phyloP scores from a whole-genome alignment of 1,140 invertebrate species.

The Eriocheir sinensis region DNA sequence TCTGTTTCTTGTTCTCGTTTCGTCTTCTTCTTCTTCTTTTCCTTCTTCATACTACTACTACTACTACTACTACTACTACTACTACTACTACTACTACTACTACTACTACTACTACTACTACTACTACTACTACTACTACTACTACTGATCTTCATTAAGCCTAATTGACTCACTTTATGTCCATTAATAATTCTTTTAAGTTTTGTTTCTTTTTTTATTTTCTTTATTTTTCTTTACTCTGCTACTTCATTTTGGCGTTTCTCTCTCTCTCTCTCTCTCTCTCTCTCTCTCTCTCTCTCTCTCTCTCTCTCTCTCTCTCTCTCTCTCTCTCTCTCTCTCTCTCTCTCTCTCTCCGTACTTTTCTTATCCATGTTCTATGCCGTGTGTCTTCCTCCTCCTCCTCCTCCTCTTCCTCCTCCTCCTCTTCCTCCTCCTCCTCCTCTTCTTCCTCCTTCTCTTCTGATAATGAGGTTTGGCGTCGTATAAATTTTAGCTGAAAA shows the following conservation, averaged over 20 bases:
- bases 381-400: background rate
- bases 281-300: background rate
- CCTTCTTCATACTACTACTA: background rate
- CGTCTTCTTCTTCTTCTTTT: background rate
- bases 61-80: slow-evolving; percentile 20
- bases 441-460: too few species aligned
- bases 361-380: too few species aligned
- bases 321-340: background rate
- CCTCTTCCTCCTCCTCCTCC: too few species aligned
- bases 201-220: too few species aligned
- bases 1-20: too few species aligned
- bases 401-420: background rate
- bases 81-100: slow-evolving; percentile 24
- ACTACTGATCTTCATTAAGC: too few species aligned
- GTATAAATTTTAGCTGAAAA: too few species aligned
- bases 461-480: too few species aligned
- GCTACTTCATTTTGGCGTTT: too few species aligned
- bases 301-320: too few species aligned
- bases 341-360: background rate
- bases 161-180: too few species aligned
- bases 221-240: background rate
- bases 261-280: background rate
- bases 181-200: too few species aligned
- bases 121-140: slow-evolving; percentile 25
- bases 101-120: slow-evolving; percentile 25